phyloP scores from a whole-genome alignment of 1,140 invertebrate species.

The Diabrotica undecimpunctata region DNA sequence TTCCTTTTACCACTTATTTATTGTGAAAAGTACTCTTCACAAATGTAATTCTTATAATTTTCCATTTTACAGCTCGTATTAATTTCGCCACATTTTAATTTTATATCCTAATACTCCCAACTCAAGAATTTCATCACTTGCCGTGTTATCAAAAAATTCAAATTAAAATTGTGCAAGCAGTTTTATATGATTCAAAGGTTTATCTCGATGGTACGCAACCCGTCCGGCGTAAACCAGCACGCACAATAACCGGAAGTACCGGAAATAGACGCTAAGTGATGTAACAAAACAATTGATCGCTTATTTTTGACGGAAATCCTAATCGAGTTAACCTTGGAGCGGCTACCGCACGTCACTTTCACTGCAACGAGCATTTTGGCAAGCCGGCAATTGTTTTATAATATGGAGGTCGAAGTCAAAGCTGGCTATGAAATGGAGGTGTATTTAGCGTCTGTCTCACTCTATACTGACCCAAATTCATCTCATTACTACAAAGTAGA shows the following conservation, averaged over 20 bases:
- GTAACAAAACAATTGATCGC: conserved; percentile 15
- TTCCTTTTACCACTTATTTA: too few relatives aligned
- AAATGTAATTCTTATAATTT: too few relatives aligned
- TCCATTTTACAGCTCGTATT: too few relatives aligned
- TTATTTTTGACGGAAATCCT: conserved; percentile 16
- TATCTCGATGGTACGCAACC: background rate
- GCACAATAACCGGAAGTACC: conserved; percentile 15
- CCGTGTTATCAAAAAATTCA: too few relatives aligned
- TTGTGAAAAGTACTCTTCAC: too few relatives aligned
- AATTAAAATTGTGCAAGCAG: too few relatives aligned
- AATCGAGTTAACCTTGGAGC: conserved; percentile 11
- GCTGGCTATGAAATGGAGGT: conserved; percentile 1
- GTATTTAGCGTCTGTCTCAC: background rate
- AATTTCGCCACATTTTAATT: too few relatives aligned
- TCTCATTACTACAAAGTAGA: conserved; percentile 5
- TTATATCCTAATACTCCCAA: too few relatives aligned
- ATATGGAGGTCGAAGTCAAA: conserved; percentile 8
- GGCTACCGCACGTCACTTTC: conserved; percentile 7
- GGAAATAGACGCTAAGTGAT: conserved; percentile 14
- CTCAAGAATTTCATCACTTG: too few relatives aligned
- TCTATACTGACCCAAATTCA: conserved; percentile 11
- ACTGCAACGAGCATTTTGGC: conserved; percentile 15
- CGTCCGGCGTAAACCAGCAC: background rate
- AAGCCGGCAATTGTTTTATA: conserved; percentile 15
- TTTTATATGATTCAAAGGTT: too few relatives aligned